Percentiles rank a stretch among this genome's conserved stretches.
Evolutionary conservation across 2,888 invertebrate genomes (phyloP).

Genomic region (Trachelus iudaicus): DNA sequence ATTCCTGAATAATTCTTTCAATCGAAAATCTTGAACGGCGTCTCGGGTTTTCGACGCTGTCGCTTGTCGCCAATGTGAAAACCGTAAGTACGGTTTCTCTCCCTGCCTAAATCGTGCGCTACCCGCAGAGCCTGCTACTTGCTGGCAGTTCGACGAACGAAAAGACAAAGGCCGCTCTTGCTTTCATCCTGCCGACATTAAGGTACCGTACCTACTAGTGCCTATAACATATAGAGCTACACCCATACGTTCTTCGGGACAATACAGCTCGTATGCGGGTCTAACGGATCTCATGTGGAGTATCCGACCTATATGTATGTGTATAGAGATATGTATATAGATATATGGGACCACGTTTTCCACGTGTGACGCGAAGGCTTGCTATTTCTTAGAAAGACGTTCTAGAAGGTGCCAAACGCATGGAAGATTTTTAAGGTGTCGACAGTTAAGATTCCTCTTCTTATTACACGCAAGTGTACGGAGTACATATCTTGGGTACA

Average conservation of each 20-base stretch:
- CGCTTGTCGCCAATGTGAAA: neutral
- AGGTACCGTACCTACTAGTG: conserved; percentile 55
- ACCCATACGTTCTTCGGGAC: conserved; percentile 39
- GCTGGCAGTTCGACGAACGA: conserved; percentile 42
- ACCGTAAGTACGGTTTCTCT: neutral
- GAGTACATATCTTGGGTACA: too few species aligned
- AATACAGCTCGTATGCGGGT: conserved; percentile 65
- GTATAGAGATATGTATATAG: too few species aligned
- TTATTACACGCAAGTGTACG: too few species aligned
- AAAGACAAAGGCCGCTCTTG: conserved; percentile 43
- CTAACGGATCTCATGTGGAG: conserved; percentile 63
- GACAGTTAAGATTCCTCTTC: too few species aligned
- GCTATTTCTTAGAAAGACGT: too few species aligned
- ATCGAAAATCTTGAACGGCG: conserved; percentile 33
- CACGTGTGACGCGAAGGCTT: too few species aligned
- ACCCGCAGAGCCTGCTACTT: conserved; percentile 62
- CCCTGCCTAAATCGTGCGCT: conserved; percentile 34
- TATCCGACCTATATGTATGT: too few species aligned
- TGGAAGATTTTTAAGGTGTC: too few species aligned
- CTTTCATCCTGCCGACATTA: conserved; percentile 54
- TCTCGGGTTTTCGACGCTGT: conserved; percentile 30
- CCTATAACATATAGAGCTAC: neutral
- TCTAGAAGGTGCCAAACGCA: too few species aligned
- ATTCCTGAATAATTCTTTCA: too few species aligned
- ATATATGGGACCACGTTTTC: too few species aligned